A percentile compares a stretch with the other conserved stretches of the same genome.
These are phyloP conservation scores for Limosa lapponica DNA, from an alignment of 2,797 vertebrate genomes.

Conservation along the genomic window DNA sequence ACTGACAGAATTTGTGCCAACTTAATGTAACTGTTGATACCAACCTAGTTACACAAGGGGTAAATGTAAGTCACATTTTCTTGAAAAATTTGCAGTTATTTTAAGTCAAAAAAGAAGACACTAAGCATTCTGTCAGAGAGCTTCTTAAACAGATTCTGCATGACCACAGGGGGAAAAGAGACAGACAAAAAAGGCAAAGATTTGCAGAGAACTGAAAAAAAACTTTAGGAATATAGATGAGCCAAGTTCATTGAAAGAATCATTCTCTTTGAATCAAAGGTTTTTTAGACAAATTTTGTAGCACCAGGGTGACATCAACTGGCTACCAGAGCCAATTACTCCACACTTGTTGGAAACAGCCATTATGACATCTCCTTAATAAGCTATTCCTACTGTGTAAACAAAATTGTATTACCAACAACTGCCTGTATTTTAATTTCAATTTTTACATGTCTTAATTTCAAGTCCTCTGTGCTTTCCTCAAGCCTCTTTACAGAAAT, in stretches of 20 bases:
- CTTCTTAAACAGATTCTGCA: not conserved
- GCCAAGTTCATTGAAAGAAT: not conserved
- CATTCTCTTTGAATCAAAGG: not conserved
- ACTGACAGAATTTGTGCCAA: not conserved
- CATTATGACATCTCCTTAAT: not conserved
- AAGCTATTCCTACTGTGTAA: not conserved
- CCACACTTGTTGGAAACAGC: not conserved
- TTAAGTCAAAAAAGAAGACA: not conserved
- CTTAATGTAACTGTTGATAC: not conserved
- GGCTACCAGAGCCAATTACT: slow-evolving; percentile 33
- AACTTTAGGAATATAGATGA: not conserved
- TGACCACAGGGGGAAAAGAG: fast-evolving
- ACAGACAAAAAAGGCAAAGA: not conserved
- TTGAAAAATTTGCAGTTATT: not conserved
- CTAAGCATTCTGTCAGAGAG: not conserved
- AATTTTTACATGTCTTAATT: not conserved
- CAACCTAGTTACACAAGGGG: not conserved
- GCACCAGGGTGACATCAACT: slow-evolving; percentile 65
- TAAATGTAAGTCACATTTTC: not conserved
- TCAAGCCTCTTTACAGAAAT: not conserved
- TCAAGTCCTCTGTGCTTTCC: not conserved
- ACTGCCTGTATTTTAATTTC: not conserved
- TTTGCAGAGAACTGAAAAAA: not conserved
- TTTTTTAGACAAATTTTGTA: not conserved
- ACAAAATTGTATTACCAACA: not conserved